A percentile compares a stretch with the other conserved stretches of the same genome.
Conservation (phyloP, 2,113 vertebrate species). For the Dipodomys merriami region DNA sequence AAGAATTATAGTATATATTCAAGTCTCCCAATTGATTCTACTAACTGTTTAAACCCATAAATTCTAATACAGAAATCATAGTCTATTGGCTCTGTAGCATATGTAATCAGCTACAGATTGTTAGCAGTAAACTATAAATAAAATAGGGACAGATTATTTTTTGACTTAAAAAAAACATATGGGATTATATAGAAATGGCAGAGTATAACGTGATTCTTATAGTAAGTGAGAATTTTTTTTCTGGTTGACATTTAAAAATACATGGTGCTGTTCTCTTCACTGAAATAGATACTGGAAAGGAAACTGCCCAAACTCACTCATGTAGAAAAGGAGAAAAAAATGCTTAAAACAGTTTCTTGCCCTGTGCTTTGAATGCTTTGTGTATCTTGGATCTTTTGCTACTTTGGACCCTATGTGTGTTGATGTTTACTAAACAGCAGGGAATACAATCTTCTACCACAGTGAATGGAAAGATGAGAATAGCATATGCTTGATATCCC, state of each 20-base stretch:
- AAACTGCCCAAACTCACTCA: slow-evolving; percentile 48
- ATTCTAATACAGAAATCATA: background rate
- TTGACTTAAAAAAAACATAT: slow-evolving; percentile 31
- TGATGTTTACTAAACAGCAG: slow-evolving; percentile 75
- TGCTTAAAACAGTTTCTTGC: slow-evolving; percentile 72
- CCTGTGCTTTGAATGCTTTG: slow-evolving; percentile 61
- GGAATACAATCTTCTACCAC: slow-evolving; percentile 61
- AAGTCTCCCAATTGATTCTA: background rate
- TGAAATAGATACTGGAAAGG: slow-evolving; percentile 70
- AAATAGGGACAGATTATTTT: slow-evolving; percentile 9
- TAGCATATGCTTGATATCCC: slow-evolving; percentile 58
- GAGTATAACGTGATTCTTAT: slow-evolving; percentile 58
- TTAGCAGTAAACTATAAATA: slow-evolving; percentile 35
- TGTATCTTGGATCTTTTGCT: slow-evolving; percentile 67
- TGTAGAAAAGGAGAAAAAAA: slow-evolving; percentile 65
- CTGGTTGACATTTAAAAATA: slow-evolving; percentile 70
- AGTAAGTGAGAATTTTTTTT: slow-evolving; percentile 59
- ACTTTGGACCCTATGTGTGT: slow-evolving; percentile 72
- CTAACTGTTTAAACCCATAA: background rate
- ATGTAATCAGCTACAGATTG: background rate
- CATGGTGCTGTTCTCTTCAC: slow-evolving; percentile 65
- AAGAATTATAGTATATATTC: background rate
- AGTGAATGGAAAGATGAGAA: slow-evolving; percentile 60
- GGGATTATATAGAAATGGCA: slow-evolving; percentile 47
- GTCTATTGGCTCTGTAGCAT: background rate